These are phyloP conservation scores for Dromius quadrimaculatus DNA, from an alignment of 2,888 invertebrate genomes.

Conservation along the genomic window DNA sequence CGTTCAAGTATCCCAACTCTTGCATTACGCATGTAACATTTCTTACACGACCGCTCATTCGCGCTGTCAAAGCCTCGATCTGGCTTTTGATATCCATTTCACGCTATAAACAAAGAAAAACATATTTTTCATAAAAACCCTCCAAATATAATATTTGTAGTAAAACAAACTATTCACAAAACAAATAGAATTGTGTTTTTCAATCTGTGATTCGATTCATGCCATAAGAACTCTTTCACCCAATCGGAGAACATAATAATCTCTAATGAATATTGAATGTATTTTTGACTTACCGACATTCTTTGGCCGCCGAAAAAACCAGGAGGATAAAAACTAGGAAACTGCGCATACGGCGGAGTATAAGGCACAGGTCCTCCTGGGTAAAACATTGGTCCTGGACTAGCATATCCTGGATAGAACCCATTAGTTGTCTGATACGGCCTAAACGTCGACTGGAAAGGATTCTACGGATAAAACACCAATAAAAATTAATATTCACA, in stretches of 20 bases:
- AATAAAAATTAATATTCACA: slow-evolving; percentile 1
- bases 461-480: slow-evolving; percentile 58
- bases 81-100: slow-evolving; percentile 74
- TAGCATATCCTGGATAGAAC: slow-evolving; percentile 69
- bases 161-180: no score
- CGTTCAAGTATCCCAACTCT: slow-evolving; percentile 77
- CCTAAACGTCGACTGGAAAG: slow-evolving; percentile 66
- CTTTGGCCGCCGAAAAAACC: slow-evolving; percentile 64
- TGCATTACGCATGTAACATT: slow-evolving; percentile 81
- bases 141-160: no score
- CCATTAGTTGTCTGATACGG: slow-evolving; percentile 66
- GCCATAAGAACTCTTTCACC: no score
- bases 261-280: no score
- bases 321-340: slow-evolving; percentile 63
- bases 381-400: slow-evolving; percentile 66
- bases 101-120: no score
- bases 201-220: no score
- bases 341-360: slow-evolving; percentile 64
- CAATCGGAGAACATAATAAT: no score
- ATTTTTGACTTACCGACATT: slow-evolving; percentile 69
- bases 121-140: no score
- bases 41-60: slow-evolving; percentile 69
- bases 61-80: slow-evolving; percentile 71
- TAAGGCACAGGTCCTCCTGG: slow-evolving; percentile 63
- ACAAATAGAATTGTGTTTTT: no score